These are phyloP conservation scores for Falco naumanni DNA, from an alignment of 2,797 vertebrate genomes.

Conservation along the genomic window DNA sequence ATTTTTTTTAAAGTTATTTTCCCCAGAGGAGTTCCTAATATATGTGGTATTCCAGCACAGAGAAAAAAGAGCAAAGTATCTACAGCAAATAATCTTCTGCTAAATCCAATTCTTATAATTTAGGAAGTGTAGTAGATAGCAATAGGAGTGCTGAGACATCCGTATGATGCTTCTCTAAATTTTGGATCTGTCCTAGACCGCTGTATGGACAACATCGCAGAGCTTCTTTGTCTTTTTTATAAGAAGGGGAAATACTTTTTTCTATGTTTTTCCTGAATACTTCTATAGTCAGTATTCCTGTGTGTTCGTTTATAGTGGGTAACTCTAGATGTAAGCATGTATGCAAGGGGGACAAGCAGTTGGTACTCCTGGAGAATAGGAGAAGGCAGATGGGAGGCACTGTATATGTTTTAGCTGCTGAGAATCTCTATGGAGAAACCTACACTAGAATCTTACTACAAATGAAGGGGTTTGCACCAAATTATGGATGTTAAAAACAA, in stretches of 20 bases:
- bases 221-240: neutral
- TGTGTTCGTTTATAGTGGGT: neutral
- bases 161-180: neutral
- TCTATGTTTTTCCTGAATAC: neutral
- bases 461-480: neutral
- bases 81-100: slow-evolving; percentile 33
- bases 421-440: neutral
- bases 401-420: neutral
- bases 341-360: neutral
- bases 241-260: neutral
- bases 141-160: neutral
- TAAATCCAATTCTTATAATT: slow-evolving; percentile 25
- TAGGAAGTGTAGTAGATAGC: neutral
- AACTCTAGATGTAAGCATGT: neutral
- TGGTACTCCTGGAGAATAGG: neutral
- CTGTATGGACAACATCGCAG: neutral
- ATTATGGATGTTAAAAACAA: neutral
- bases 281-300: neutral
- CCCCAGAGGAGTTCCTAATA: slow-evolving; percentile 69
- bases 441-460: neutral
- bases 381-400: neutral
- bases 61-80: slow-evolving; percentile 46
- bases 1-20: slow-evolving; percentile 70
- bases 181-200: neutral
- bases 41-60: slow-evolving; percentile 43